Evolutionary conservation across 1,140 invertebrate species (phyloP), one percentile per base, ranked within the genome.

Genomic region (Psilanteris sp.): DNA sequence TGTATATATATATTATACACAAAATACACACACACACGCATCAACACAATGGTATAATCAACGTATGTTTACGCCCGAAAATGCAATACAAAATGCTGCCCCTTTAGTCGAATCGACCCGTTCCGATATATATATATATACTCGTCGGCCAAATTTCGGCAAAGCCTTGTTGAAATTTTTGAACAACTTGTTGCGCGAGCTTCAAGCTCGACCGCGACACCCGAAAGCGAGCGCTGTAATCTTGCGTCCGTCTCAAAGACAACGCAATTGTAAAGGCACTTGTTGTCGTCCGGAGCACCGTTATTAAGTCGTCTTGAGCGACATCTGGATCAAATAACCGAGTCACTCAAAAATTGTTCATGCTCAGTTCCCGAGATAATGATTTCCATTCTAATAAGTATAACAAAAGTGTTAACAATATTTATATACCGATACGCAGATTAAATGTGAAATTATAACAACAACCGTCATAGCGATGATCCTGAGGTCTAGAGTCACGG

Each of bases 321-420:
- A 16, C 54, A 41, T 18, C 27, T 46, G 14, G 9, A 39, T 18
- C 11, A 22, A 0, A 50, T 34, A 24, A 1, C 14, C 11, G 13
- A 41, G 14, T 34, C 18, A 22, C 7, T 34, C 44, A 29, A 55
- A 50, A 50, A 50, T 57, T 68, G 43, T 55, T 59, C 54, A 59
- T 50, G 44, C 52, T 59, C 64, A 34, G 52, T 68, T 52, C 50
- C 29, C 34, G 59, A 55, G 64, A 68, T 68, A 59, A 68, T 68
- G 36, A 50, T 34, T 50, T 48, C 43, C 57, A 68, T 32, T 57
- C 26, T 50, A 22, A 34, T 57, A 59, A 59, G 32, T n/a, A n/a
- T n/a, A n/a, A 20, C 22, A 29, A 29, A 50, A 34, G 10, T 57
- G 50, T 68, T 68, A 68, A 50, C 31, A 34, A 27, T 55, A 66